Base-by-base conservation (phyloP, 2,797 vertebrate genomes). In the Chiropotes sagulatus region DNA sequence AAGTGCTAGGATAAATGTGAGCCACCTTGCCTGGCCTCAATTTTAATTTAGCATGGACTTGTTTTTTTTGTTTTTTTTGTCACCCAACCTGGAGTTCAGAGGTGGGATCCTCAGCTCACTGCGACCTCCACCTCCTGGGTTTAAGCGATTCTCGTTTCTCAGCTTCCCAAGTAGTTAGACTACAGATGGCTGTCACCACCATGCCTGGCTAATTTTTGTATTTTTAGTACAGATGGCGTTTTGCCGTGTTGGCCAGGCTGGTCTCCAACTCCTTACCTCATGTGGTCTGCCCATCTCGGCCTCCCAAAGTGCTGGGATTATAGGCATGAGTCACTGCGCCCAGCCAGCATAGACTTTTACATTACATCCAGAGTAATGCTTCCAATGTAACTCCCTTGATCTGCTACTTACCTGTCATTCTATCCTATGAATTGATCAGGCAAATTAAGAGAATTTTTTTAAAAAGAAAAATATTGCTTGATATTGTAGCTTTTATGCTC, bases 401-500 rank as follows among this genome's bases (percentile, higher is more conserved):
- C 39, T 57, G 57, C 79, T 70, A 57, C 36, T 67, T 54, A 80
- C 50, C 61, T 22, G 33, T 83, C 19, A 33, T 28, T 91, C 64
- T 41, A 83, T 72, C n/a, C 44, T 11, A 20, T 48, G 20, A 88
- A 72, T 84, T 85, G 28, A n/a, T 58, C 26, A 54, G 39, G 33
- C 26, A 73, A 67, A 54, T 52, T 89, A 46, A 85, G 33, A 75
- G n/a, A 28, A 81, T 44, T 78, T 78, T 50, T 50, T n/a, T 4
- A 17, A 57, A 76, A 86, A 58, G 11, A 44, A 94, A 33, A 52
- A 36, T 36, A n/a, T 48, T 50, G 83, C 10, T 50, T 88, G 61
- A 78, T 73, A 80, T 33, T 79, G 46, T n/a, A 67, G 54, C 61
- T 54, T 92, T 88, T 67, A 75, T 67, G 28, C 41, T 81, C n/a